Evolutionary conservation across 2,113 vertebrate species (phyloP), one percentile per base, ranked within the genome.

Genomic region (Grantiella picta): DNA sequence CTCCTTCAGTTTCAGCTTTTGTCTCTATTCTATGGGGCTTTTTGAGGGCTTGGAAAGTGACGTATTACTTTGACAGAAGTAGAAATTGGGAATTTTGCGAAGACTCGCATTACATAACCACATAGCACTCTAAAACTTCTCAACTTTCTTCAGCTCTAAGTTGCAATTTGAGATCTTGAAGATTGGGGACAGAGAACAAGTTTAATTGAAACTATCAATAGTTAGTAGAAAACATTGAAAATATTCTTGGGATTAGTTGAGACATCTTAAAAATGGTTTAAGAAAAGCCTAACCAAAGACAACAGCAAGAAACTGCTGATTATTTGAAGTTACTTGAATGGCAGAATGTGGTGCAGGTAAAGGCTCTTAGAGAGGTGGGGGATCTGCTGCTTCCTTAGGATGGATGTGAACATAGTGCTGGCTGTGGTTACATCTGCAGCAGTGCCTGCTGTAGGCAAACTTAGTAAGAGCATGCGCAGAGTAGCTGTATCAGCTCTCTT

Each of bases 391-490:
- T 72, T n/a, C 25, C 13, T 72, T 61, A 3, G 6, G 33, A 14
- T 65, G 63, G 4, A 0, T 10, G 9, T 40, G 24, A 49, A 22
- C 24, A 0, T 14, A 28, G 69, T 19, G 36, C 44, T 65, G 69
- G 31, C 82, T 89, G 44, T 33, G 56, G 16, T 23, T 44, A 5
- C 1, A 3, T 21, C 6, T 45, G 23, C 25, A 73, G 50, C 36
- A 13, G 2, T 0, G 1, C 45, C 56, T 49, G 57, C 40, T 61
- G n/a, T 9, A 25, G 49, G 18, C 15, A 23, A 1, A 19, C 19
- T 21, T 63, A 14, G 36, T 60, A 52, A 5, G 53, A 44, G 15
- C 4, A 5, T 52, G 63, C 22, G 2, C 4, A 27, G 71, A 24
- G 45, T 6, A 45, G 54, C 50, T 70, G 21, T 11, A 9, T 42